These are phyloP conservation scores for Seison nebaliae DNA, from an alignment of 1,140 invertebrate genomes.

Conservation along the genomic window DNA sequence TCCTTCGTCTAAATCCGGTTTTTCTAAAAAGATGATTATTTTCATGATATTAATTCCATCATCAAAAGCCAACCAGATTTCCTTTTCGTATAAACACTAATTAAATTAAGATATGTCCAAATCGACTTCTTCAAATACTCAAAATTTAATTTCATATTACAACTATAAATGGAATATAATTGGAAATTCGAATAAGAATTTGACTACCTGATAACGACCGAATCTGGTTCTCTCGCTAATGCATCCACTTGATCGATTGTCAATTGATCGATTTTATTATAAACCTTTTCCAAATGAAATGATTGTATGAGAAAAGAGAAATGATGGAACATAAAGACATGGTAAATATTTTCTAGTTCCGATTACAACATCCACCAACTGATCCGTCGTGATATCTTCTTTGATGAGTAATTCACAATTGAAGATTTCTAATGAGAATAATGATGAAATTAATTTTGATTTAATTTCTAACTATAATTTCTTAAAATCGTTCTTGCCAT, in stretches of 20 bases:
- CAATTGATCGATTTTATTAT: constrained; percentile 99
- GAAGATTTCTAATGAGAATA: constrained; percentile 45
- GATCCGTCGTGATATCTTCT: constrained; percentile 77
- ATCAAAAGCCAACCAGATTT: constrained; percentile 37
- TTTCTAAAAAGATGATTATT: constrained; percentile 31
- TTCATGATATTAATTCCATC: constrained; percentile 19
- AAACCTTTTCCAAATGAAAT: constrained; percentile 33
- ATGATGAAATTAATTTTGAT: constrained; percentile 9
- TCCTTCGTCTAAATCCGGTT: constrained; percentile 75
- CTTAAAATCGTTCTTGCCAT: constrained; percentile 89
- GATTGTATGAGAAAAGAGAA: neutral
- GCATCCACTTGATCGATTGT: constrained; percentile 92
- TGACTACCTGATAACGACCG: constrained; percentile 66
- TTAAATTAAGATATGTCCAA: constrained; percentile 75
- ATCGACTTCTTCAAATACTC: constrained; percentile 69
- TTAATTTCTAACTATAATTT: constrained; percentile 46
- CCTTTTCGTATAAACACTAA: constrained; percentile 93
- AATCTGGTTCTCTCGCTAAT: constrained; percentile 59
- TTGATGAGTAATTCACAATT: constrained; percentile 81
- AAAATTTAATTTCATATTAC: constrained; percentile 94
- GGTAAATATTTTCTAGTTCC: constrained; percentile 86
- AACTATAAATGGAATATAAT: constrained; percentile 36
- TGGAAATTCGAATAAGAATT: neutral
- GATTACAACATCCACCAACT: constrained; percentile 92
- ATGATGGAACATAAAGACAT: constrained; percentile 49